Evolutionary conservation across 2,888 invertebrate genomes (phyloP), one percentile per base, ranked within the genome.

Genomic region (Brassicogethes aeneus): DNA sequence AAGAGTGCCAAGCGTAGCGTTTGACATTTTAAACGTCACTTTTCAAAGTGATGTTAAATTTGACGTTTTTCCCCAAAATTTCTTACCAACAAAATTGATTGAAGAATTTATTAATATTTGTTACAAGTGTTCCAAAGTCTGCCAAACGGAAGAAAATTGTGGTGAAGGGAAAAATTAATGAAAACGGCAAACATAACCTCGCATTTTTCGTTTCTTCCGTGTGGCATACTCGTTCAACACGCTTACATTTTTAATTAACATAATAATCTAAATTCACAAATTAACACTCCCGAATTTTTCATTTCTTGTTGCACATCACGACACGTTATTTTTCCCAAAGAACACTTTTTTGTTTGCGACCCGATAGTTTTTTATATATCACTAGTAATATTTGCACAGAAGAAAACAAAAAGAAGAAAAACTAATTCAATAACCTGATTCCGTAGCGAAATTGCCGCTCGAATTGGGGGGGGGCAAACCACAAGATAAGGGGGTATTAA

Each of bases 221-320:
- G 47, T 47, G 46, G 43, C 50, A 41, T 48, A 31, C 34, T 29
- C 36, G 23, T 37, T 16, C 36, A 38, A 42, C 42, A 36, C 39
- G 23, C 46, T 49, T 49, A n/a, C n/a, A n/a, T n/a, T n/a, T n/a
- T n/a, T n/a, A n/a, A n/a, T n/a, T n/a, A n/a, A n/a, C n/a, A n/a
- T n/a, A n/a, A n/a, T n/a, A 43, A 45, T 48, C 50, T 50, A 52
- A n/a, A 47, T 42, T 29, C 42, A 40, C 36, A 43, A 44, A 48
- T 45, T 36, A 55, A 55, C 51, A 52, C 52, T 55, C 55, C 52
- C 51, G 47, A 45, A 50, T 47, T 37, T 36, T 37, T 7, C 38
- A 36, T 2, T 34, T 10, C 15, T 34, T 17, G 36, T 40, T 50
- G 44, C 47, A 55, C 52, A 50, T 43, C 45, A 54, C 54, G 49